Evolutionary conservation across 2,888 invertebrate species (phyloP).

Genomic region (Scotopteryx bipunctaria): DNA sequence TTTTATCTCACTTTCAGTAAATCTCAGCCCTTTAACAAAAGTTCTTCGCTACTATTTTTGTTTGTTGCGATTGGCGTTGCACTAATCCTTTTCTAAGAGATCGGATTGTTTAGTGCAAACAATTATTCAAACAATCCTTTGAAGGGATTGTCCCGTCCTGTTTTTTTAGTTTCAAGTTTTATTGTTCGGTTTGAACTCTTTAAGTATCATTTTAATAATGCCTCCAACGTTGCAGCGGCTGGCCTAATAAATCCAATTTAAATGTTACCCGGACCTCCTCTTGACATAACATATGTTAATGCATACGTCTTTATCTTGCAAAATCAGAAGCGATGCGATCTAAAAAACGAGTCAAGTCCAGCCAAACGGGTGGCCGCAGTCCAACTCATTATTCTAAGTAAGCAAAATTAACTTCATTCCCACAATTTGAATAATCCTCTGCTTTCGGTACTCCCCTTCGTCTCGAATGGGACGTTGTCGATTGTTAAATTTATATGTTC

Average conservation of each 20-base stretch:
- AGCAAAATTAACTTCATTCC: constrained; percentile 80
- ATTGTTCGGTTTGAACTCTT: constrained; percentile 36
- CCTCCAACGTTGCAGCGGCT: constrained; percentile 70
- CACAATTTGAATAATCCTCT: constrained; percentile 75
- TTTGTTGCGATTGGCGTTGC: constrained; percentile 68
- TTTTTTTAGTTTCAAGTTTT: constrained; percentile 18
- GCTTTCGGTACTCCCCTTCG: constrained; percentile 33
- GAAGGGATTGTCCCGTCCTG: constrained; percentile 14
- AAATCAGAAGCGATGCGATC: constrained; percentile 75
- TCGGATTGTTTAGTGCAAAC: constrained; percentile 54
- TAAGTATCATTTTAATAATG: constrained; percentile 49
- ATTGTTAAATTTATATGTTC: constrained; percentile 70
- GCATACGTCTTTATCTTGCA: constrained; percentile 81
- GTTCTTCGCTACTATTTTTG: constrained; percentile 69
- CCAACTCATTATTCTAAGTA: constrained; percentile 79
- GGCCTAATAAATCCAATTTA: constrained; percentile 82
- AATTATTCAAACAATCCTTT: constrained; percentile 15
- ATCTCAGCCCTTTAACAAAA: constrained; percentile 49
- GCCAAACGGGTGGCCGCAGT: constrained; percentile 78
- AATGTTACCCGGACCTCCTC: constrained; percentile 72
- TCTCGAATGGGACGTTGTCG: constrained; percentile 63
- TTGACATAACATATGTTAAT: constrained; percentile 83
- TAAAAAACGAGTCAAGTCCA: constrained; percentile 67
- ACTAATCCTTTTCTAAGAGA: constrained; percentile 63
- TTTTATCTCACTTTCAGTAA: constrained; percentile 62